Evolutionary conservation across 2,113 vertebrate genomes (phyloP).

Genomic region (Neotoma lepida): DNA sequence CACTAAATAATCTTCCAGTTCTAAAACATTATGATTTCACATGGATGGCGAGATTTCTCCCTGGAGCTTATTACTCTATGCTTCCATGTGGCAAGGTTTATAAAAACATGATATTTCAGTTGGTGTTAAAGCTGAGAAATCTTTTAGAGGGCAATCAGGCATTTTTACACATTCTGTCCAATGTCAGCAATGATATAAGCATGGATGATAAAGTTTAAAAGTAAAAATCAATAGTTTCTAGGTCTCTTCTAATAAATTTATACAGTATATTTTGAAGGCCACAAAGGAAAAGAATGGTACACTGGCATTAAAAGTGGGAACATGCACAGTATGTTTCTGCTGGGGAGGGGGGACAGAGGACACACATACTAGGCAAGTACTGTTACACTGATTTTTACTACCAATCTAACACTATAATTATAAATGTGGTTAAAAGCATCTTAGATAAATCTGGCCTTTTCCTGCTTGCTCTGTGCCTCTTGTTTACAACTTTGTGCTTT

Average conservation of each 20-base stretch:
- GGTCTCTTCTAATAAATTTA: not conserved
- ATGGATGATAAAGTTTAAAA: not conserved
- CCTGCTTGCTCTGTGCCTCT: no score
- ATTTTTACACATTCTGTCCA: not conserved
- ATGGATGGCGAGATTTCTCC: constrained; percentile 21
- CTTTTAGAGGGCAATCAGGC: not conserved
- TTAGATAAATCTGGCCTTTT: not conserved
- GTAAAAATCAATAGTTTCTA: not conserved
- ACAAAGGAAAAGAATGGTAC: not conserved
- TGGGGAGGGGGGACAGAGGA: no score
- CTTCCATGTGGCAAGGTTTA: constrained; percentile 37
- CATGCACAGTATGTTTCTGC: not conserved
- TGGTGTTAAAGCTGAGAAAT: not conserved
- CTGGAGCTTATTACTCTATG: constrained; percentile 17
- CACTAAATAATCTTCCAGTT: constrained; percentile 40
- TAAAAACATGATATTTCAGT: not conserved
- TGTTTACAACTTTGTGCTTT: not conserved
- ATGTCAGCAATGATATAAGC: not conserved
- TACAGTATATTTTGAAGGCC: not conserved
- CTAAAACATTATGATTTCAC: constrained; percentile 51
- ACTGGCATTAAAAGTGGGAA: not conserved
- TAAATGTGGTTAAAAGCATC: not conserved
- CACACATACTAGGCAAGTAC: not conserved
- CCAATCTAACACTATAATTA: not conserved
- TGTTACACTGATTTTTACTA: not conserved